Evolutionary conservation across 37 sponge, comb jelly and placozoan species (phyloP), one percentile per base, ranked within the genome.

Genomic region (Mnemiopsis leidyi): DNA sequence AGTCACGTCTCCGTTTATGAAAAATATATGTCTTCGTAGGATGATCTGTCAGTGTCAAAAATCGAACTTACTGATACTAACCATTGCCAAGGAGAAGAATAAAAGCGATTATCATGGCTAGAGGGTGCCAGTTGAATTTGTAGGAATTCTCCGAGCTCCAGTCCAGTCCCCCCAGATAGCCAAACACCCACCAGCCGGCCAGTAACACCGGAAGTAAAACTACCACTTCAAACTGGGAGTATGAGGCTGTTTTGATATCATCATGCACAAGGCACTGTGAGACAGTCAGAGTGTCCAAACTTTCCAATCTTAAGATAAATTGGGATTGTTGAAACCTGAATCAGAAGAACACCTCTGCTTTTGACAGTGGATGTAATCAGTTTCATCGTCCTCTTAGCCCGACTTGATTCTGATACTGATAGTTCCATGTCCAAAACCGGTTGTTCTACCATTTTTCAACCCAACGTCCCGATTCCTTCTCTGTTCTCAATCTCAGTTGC

Each of bases 41-140:
- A 67, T 67, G n/a, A n/a, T n/a, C n/a, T n/a, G n/a, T n/a, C n/a
- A n/a, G n/a, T n/a, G 18, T 20, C 68, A 67, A 20, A 13, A 67
- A 67, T 21, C 20, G 18, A 67, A 67, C n/a, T n/a, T n/a, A n/a
- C n/a, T n/a, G n/a, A n/a, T n/a, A 21, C 68, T 23, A 7, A 71
- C 75, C 75, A 28, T 71, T 71, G 7, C 75, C 75, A 23, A 71
- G 20, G 75, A 71, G 75, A 5, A 71, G 30, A 28, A 71, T 29
- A n/a, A 71, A 29, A 29, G 30, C 75, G 7, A 18, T 71, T 23
- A 71, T 71, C 75, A 71, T 71, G 23, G 75, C 75, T 5, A 71
- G 5, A 29, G 75, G 75, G 20, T 71, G 75, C 75, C 75, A 71
- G 30, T 71, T 71, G 75, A 71, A 71, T 25, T 71, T 71, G 30